phyloP scores from a whole-genome alignment of 1,140 invertebrate genomes.

The Helicoverpa zea region DNA sequence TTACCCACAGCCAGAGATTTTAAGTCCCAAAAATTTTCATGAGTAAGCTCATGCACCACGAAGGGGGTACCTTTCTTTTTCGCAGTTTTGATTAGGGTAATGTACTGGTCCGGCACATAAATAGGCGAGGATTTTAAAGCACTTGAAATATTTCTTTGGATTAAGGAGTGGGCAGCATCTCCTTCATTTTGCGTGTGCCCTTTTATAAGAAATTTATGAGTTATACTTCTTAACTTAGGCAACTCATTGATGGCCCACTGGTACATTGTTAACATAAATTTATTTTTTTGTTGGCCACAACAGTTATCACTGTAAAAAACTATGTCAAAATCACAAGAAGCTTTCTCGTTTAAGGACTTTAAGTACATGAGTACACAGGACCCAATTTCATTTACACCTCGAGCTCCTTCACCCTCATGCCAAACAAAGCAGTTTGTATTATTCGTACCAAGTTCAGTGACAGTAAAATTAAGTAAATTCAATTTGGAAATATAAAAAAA shows the following conservation, averaged over 20 bases:
- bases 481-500: conserved; percentile 56
- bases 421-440: neutral
- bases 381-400: neutral
- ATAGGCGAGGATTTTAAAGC: conserved; percentile 68
- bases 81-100: conserved; percentile 52
- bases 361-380: neutral
- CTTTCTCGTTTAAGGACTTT: neutral
- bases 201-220: conserved; percentile 66
- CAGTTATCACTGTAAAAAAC: conserved; percentile 75
- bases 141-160: conserved; percentile 66
- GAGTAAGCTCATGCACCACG: conserved; percentile 33
- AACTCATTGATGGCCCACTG: neutral
- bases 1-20: conserved; percentile 57
- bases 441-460: neutral
- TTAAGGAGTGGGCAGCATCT: conserved; percentile 74
- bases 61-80: conserved; percentile 23
- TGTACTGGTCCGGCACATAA: conserved; percentile 63
- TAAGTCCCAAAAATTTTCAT: conserved; percentile 55
- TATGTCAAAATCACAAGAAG: conserved; percentile 58
- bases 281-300: conserved; percentile 73
- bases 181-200: conserved; percentile 82
- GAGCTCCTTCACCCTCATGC: neutral
- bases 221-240: conserved; percentile 10
- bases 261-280: neutral
- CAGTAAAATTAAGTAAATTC: conserved; percentile 53